Percentiles rank a stretch among this genome's conserved stretches.
phyloP scores from a whole-genome alignment of 37 sponge, comb jelly and placozoan genomes.

The Aplysina aerophoba region DNA sequence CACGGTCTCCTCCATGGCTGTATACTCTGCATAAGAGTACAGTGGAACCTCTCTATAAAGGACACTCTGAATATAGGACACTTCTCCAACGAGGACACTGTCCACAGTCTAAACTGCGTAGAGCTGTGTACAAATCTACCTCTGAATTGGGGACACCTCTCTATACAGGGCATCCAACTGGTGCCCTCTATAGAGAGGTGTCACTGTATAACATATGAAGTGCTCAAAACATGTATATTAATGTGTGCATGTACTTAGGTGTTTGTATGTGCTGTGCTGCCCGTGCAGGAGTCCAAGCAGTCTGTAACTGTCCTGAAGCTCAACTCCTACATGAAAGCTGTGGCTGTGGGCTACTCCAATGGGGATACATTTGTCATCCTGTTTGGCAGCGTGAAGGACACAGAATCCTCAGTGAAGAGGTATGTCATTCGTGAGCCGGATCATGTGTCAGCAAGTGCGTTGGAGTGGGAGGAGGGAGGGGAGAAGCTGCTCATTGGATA shows the following conservation, averaged over 20 bases:
- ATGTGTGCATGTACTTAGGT: background rate
- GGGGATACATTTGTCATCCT: background rate
- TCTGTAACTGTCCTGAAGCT: slow-evolving; percentile 34
- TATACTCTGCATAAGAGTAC: too few relatives aligned
- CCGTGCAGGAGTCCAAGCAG: background rate
- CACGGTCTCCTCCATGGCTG: too few relatives aligned
- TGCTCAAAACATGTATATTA: slow-evolving; percentile 18
- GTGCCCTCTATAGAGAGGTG: too few relatives aligned
- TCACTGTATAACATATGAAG: too few relatives aligned
- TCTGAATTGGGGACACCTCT: too few relatives aligned
- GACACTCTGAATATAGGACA: too few relatives aligned
- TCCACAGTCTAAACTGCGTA: too few relatives aligned
- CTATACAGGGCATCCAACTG: too few relatives aligned
- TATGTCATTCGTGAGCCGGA: slow-evolving; percentile 20
- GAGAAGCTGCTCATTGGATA: slow-evolving; percentile 25
- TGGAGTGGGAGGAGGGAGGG: slow-evolving; percentile 37
- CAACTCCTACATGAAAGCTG: background rate
- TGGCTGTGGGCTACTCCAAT: slow-evolving; percentile 19
- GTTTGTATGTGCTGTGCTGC: background rate
- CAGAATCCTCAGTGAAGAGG: background rate
- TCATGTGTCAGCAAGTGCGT: background rate
- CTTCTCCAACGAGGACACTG: too few relatives aligned
- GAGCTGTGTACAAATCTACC: too few relatives aligned
- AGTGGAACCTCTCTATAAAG: too few relatives aligned
- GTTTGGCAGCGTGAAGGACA: background rate